A percentile compares a stretch with the other conserved stretches of the same genome.
Conservation (phyloP, 2,113 vertebrate genomes). For the Nesoenas mayeri region DNA sequence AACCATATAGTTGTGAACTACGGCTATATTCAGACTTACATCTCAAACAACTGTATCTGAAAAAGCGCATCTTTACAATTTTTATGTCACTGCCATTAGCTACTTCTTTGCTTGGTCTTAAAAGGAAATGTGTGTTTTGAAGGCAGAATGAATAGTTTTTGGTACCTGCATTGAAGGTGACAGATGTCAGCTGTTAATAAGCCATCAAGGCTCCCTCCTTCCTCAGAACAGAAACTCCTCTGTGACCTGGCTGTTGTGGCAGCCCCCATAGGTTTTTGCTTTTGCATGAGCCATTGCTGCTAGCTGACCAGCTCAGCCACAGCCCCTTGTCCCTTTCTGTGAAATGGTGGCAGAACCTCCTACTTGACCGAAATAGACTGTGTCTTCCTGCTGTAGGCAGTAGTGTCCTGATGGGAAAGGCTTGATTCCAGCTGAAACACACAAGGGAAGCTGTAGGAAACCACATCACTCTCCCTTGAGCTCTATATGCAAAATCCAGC, state of each 20-base stretch:
- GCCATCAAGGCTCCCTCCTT: accelerated
- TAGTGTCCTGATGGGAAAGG: neutral
- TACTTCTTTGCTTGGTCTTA: neutral
- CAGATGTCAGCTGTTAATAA: neutral
- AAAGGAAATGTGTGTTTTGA: neutral
- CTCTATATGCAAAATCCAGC: neutral
- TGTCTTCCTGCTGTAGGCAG: neutral
- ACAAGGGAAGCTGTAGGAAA: neutral
- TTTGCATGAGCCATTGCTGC: neutral
- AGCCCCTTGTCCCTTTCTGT: neutral
- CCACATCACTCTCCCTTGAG: neutral
- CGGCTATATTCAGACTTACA: neutral
- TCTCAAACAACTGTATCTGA: neutral
- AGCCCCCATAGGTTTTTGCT: neutral
- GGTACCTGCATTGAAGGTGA: neutral
- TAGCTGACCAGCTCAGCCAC: neutral
- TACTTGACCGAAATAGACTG: neutral
- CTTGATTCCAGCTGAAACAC: neutral
- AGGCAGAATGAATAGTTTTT: neutral
- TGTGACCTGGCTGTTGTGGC: neutral
- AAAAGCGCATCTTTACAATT: neutral
- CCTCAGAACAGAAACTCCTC: neutral
- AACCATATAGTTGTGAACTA: neutral
- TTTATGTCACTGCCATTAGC: neutral
- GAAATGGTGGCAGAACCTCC: neutral